Evolutionary conservation across 2,113 vertebrate species (phyloP).

Genomic region (Xiphophorus hellerii): DNA sequence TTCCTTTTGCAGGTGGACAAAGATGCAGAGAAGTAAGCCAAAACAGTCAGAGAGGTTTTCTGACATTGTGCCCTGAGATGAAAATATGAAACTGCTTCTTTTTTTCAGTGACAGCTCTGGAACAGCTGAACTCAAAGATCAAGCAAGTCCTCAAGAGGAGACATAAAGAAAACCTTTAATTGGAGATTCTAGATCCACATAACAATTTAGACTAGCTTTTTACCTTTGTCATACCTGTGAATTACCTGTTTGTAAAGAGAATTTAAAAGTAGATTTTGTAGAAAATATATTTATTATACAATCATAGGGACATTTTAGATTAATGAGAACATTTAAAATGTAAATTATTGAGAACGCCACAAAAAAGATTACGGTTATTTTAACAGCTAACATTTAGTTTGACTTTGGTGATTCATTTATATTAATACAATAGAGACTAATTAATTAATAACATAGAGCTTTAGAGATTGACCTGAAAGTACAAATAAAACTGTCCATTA

Average conservation of each 20-base stretch:
- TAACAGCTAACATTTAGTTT: not conserved
- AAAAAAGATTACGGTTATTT: not conserved
- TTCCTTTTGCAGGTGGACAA: slow-evolving; percentile 68
- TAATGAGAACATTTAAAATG: slow-evolving; percentile 15
- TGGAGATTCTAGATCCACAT: slow-evolving; percentile 30
- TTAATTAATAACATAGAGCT: not conserved
- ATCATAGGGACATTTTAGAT: slow-evolving; percentile 37
- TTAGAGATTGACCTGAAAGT: not conserved
- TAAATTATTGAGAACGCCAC: slow-evolving; percentile 34
- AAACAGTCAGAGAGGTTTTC: not conserved
- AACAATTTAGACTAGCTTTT: slow-evolving; percentile 16
- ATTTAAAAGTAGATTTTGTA: slow-evolving; percentile 42
- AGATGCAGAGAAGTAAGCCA: slow-evolving; percentile 73
- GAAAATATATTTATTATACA: slow-evolving; percentile 53
- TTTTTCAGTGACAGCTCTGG: slow-evolving; percentile 66
- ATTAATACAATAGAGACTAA: not conserved
- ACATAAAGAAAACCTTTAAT: slow-evolving; percentile 25
- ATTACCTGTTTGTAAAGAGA: slow-evolving; percentile 61
- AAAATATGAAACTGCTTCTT: not conserved
- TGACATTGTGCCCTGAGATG: not conserved
- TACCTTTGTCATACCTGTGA: slow-evolving; percentile 17
- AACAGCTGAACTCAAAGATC: slow-evolving; percentile 64
- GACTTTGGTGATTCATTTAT: not conserved
- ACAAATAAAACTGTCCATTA: not conserved
- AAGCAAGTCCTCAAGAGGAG: slow-evolving; percentile 76